A percentile compares a stretch with the other conserved stretches of the same genome.
These are phyloP conservation scores for Acanthacorydalis orientalis DNA, from an alignment of 2,888 invertebrate genomes.

Conservation along the genomic window DNA sequence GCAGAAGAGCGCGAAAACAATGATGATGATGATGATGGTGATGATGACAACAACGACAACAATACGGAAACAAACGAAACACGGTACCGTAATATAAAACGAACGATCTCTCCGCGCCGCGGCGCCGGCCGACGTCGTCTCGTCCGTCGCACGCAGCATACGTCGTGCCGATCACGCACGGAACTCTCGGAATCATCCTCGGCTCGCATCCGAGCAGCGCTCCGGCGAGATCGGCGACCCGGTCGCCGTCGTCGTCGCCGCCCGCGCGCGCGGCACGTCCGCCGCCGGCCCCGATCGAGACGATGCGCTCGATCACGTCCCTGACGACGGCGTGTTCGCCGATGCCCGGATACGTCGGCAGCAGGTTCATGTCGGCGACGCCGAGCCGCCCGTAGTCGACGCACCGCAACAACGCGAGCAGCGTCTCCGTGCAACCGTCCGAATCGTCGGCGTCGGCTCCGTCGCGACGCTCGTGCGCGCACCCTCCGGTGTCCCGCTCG, in stretches of 20 bases:
- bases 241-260: background rate
- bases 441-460: background rate
- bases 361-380: slow-evolving; percentile 16
- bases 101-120: background rate
- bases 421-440: slow-evolving; percentile 7
- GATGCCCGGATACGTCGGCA: slow-evolving; percentile 17
- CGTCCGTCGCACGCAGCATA: background rate
- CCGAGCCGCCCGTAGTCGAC: slow-evolving; percentile 17
- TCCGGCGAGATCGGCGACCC: background rate
- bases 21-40: too few relatives aligned
- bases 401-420: slow-evolving; percentile 19
- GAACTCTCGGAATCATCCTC: background rate
- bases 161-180: background rate
- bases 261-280: too few relatives aligned
- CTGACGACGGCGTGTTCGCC: slow-evolving; percentile 13
- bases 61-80: background rate
- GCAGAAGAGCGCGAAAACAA: too few relatives aligned
- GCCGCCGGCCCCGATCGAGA: too few relatives aligned
- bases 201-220: background rate
- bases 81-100: background rate
- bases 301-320: slow-evolving; percentile 14
- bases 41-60: too few relatives aligned
- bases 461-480: slow-evolving; percentile 1
- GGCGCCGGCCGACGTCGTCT: background rate
- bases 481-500: background rate